Conservation (phyloP, 2,888 invertebrate genomes). For the Tanytarsus gracilentus region DNA sequence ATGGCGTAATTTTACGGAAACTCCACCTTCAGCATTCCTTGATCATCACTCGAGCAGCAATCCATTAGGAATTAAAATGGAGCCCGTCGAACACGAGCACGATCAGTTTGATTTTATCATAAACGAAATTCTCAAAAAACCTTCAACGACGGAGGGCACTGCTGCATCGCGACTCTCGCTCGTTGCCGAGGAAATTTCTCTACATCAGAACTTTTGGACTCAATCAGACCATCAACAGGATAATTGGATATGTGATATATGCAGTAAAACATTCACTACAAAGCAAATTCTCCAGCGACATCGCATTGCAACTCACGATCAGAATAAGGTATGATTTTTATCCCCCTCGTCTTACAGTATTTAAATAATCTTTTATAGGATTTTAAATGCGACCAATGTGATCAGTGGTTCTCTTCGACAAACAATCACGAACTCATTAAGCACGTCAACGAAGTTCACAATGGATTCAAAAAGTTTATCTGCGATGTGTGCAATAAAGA, state of each 20-base stretch:
- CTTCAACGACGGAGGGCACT: background rate
- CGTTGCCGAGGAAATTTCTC: constrained; percentile 24
- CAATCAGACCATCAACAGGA: constrained; percentile 20
- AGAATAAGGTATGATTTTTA: too few species aligned
- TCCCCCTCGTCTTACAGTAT: too few species aligned
- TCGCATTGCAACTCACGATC: constrained; percentile 16
- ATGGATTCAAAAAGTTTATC: constrained; percentile 26
- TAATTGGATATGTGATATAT: constrained; percentile 21
- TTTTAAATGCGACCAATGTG: constrained; percentile 26
- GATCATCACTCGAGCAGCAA: constrained; percentile 13
- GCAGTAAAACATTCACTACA: constrained; percentile 18
- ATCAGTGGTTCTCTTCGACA: constrained; percentile 12
- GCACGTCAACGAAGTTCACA: constrained; percentile 25
- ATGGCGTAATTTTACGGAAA: constrained; percentile 23
- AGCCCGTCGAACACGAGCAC: constrained; percentile 12
- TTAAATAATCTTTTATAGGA: too few species aligned
- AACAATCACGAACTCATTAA: constrained; percentile 26
- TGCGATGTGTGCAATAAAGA: constrained; percentile 25
- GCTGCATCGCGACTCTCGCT: constrained; percentile 9
- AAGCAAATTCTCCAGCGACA: constrained; percentile 24
- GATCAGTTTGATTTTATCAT: constrained; percentile 28
- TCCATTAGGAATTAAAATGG: constrained; percentile 8
- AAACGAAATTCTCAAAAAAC: constrained; percentile 22
- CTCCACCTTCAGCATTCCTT: constrained; percentile 11
- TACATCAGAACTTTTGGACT: constrained; percentile 26